Base-by-base conservation (phyloP, 2,113 vertebrate species). In the Marmota monax region DNA sequence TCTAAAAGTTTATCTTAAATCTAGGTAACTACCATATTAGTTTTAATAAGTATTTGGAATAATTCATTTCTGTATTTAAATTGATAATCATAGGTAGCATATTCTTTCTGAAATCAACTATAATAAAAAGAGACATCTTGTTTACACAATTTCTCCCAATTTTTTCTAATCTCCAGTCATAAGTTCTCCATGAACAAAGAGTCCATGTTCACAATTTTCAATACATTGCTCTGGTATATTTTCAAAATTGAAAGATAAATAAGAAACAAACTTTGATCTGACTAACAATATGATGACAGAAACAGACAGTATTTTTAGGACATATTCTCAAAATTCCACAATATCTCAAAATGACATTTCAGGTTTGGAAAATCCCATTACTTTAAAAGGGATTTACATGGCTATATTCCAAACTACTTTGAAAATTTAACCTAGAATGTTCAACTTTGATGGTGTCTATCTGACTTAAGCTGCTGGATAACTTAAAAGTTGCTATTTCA, bases 401-500 rank as follows among this genome's bases (percentile, higher is more conserved):
- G 79, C 88, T 92, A 91, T 37, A 74, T 90, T 95, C 37, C 90
- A 90, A 97, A 79, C 63, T 53, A 39, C 96, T 97, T 97, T 95
- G 96, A 97, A 98, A 98, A 85, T 95, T 89, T 96, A 96, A 91
- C 78, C 82, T 76, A 96, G 73, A 86, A 92, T 85, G 37, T 85
- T 87, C 80, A 84, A 74, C 51, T 89, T 88, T 94, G 58, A 90
- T 93, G 53, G 6, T 58, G 70, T 90, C 94, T 83, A 34, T 93
- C 74, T 94, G 63, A 90, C n/a, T 90, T 94, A 84, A 63, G 14
- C 51, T 29, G 76, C 13, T 70, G n/a, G 27, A 92, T 91, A 83
- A 91, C n/a, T 92, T 79, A 51, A n/a, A 86, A 73, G 17, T 90
- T 72, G 45, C 29, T 65, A 67, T 92, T 95, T 94, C 79, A 89